Evolutionary conservation across 2,113 vertebrate species (phyloP).

Genomic region (Pyrgilauda ruficollis): DNA sequence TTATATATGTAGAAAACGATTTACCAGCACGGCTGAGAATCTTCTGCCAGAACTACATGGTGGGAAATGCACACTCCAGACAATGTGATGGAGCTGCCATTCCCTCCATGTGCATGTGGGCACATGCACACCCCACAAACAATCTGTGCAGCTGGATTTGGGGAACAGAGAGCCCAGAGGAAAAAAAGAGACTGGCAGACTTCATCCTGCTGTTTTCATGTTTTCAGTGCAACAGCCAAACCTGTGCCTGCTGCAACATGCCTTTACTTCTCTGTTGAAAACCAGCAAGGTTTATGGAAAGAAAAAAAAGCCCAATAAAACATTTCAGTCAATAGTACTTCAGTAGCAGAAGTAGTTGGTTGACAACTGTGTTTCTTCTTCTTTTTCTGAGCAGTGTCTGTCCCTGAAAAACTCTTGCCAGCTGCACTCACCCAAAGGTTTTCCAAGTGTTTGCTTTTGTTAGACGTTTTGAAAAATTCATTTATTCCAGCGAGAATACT

Average conservation of each 20-base stretch:
- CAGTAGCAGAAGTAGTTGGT: background rate
- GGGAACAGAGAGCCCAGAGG: background rate
- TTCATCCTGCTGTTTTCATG: background rate
- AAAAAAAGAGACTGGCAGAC: background rate
- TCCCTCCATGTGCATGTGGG: background rate
- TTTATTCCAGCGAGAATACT: background rate
- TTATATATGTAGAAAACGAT: background rate
- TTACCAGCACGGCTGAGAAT: background rate
- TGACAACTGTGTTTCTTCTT: background rate
- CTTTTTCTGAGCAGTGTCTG: background rate
- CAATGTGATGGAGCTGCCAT: background rate
- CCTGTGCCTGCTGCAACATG: background rate
- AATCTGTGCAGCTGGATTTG: background rate
- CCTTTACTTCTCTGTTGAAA: background rate
- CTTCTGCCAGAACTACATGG: background rate
- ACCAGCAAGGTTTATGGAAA: background rate
- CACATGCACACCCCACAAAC: background rate
- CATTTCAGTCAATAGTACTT: background rate
- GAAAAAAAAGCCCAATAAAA: background rate
- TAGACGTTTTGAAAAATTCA: background rate
- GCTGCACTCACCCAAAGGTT: background rate
- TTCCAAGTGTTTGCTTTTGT: background rate
- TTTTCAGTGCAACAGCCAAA: background rate
- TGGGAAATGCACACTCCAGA: background rate
- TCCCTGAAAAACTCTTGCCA: background rate